Percentiles rank a stretch among this genome's conserved stretches.
Conservation (phyloP, 2,888 invertebrate species). For the Leptarthrus brevirostris region DNA sequence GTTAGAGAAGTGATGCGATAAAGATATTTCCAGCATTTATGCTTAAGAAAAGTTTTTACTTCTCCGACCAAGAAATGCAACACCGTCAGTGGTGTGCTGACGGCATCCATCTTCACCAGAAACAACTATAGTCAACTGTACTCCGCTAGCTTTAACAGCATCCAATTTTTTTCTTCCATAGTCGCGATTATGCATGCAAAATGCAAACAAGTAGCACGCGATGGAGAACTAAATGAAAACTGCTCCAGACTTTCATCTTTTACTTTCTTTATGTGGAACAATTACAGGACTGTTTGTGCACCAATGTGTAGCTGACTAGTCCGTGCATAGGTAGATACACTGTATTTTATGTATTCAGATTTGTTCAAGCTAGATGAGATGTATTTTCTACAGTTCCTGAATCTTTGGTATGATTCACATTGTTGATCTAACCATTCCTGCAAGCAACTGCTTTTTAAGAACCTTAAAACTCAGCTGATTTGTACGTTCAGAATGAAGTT, state of each 20-base stretch:
- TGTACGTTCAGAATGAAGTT: no score
- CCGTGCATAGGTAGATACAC: no score
- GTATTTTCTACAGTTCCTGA: no score
- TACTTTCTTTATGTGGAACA: constrained; percentile 20
- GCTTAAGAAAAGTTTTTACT: constrained; percentile 7
- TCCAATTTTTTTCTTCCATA: background rate
- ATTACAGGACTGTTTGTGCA: constrained; percentile 33
- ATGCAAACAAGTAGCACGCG: constrained; percentile 38
- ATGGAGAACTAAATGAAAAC: constrained; percentile 37
- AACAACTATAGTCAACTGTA: background rate
- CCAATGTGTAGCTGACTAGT: constrained; percentile 14
- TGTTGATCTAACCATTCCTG: no score
- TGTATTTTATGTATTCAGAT: no score
- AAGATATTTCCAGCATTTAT: constrained; percentile 27
- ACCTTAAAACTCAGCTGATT: no score
- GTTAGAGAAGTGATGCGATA: constrained; percentile 20
- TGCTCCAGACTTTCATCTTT: constrained; percentile 13
- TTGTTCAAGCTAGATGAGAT: no score
- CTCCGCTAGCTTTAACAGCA: background rate
- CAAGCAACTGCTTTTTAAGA: no score
- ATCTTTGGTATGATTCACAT: no score
- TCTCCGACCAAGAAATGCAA: constrained; percentile 14
- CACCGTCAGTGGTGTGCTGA: constrained; percentile 26
- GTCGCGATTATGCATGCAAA: constrained; percentile 38
- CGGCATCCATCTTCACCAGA: constrained; percentile 24